phyloP scores from a whole-genome alignment of 2,888 invertebrate genomes.

The Seladonia tumulorum region DNA sequence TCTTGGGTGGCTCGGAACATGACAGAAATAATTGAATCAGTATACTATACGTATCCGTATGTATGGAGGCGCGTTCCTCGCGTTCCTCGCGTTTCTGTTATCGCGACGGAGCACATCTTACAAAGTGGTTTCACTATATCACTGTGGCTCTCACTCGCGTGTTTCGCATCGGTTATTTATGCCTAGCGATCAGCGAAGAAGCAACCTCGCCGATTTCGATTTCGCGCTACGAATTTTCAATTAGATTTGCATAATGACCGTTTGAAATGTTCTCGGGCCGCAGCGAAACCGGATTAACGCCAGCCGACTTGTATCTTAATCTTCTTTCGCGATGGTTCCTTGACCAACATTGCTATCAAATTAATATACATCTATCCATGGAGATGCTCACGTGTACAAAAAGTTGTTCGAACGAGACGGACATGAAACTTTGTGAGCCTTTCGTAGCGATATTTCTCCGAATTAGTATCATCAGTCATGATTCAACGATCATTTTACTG shows the following conservation, averaged over 20 bases:
- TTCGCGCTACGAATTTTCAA: constrained; percentile 42
- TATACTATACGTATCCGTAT: constrained; percentile 34
- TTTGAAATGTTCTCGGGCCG: constrained; percentile 19
- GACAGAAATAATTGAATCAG: constrained; percentile 60
- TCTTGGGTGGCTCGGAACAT: constrained; percentile 42
- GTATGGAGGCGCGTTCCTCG: constrained; percentile 27
- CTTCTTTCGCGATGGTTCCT: background rate
- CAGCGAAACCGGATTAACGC: constrained; percentile 26
- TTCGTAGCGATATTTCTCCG: too few relatives aligned
- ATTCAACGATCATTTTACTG: too few relatives aligned
- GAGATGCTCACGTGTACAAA: background rate
- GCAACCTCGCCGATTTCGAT: constrained; percentile 29
- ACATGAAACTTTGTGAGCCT: background rate
- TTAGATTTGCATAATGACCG: constrained; percentile 46
- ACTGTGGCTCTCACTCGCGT: constrained; percentile 59
- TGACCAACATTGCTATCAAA: background rate
- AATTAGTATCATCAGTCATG: too few relatives aligned
- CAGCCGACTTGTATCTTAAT: background rate
- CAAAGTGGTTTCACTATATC: constrained; percentile 61
- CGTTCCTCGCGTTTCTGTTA: constrained; percentile 55
- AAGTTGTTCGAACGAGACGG: background rate
- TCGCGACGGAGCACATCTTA: constrained; percentile 56
- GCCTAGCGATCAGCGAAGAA: constrained; percentile 29
- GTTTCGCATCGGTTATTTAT: constrained; percentile 58
- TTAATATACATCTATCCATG: background rate